Conservation (phyloP, 2,888 invertebrate species). For the Spatulosminthurus flaviceps region DNA sequence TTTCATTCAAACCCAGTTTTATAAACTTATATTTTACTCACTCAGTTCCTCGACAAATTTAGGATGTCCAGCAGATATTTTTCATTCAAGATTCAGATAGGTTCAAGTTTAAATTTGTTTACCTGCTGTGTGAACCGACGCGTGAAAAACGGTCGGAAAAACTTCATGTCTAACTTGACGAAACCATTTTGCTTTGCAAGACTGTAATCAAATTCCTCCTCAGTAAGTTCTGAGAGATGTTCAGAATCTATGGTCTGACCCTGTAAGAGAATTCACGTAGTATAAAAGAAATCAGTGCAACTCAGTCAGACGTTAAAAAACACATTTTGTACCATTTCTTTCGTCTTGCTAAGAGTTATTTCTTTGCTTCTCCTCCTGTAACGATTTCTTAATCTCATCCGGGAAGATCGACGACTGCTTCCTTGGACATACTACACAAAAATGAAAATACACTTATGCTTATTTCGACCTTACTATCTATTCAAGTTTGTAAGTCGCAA, state of each 20-base stretch:
- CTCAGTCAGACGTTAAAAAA: neutral
- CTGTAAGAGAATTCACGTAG: constrained; percentile 65
- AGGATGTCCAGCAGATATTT: no score
- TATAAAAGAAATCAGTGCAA: neutral
- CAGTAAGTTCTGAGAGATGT: constrained; percentile 89
- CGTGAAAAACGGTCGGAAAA: constrained; percentile 95
- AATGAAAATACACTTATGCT: constrained; percentile 43
- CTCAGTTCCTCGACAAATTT: no score
- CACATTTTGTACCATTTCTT: constrained; percentile 80
- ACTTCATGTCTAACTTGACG: constrained; percentile 89
- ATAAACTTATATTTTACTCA: no score
- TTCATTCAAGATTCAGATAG: neutral
- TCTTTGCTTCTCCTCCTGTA: constrained; percentile 78
- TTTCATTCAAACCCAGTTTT: no score
- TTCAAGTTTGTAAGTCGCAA: no score
- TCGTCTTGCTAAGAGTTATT: constrained; percentile 95
- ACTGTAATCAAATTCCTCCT: constrained; percentile 89
- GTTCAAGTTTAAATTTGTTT: constrained; percentile 48
- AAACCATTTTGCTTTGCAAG: constrained; percentile 88
- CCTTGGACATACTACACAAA: constrained; percentile 77
- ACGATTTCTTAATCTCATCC: constrained; percentile 64
- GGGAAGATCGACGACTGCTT: constrained; percentile 67
- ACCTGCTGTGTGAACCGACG: constrained; percentile 94
- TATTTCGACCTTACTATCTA: constrained; percentile 18
- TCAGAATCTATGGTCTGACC: constrained; percentile 94